phyloP scores from a whole-genome alignment of 2,888 invertebrate genomes.

The Rhimphoctona megacephalus region DNA sequence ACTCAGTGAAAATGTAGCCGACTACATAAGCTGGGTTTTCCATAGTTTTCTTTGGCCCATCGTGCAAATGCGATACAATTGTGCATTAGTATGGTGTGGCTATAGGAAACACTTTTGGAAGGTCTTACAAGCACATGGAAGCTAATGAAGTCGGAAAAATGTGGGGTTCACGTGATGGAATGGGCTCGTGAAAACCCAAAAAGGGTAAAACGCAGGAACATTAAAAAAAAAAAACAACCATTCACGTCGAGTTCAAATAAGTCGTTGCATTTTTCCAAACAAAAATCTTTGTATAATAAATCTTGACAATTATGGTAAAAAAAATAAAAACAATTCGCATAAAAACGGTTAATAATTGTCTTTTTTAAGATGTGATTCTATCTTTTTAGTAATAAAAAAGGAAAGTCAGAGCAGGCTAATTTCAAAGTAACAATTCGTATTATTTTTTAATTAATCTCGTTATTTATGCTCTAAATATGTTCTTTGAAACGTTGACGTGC shows the following conservation, averaged over 20 bases:
- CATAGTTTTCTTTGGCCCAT: too few relatives aligned
- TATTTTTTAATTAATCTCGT: conserved; percentile 1
- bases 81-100: too few relatives aligned
- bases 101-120: too few relatives aligned
- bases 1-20: background rate
- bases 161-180: too few relatives aligned
- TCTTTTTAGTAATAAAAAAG: background rate
- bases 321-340: background rate
- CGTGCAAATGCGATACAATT: too few relatives aligned
- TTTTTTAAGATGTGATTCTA: background rate
- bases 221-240: background rate
- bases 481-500: background rate
- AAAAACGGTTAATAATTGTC: background rate
- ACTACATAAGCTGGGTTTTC: background rate
- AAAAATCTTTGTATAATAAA: background rate
- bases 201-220: too few relatives aligned
- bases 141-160: too few relatives aligned
- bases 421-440: background rate
- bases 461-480: conserved; percentile 47
- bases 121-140: too few relatives aligned
- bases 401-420: background rate
- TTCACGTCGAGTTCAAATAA: background rate
- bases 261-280: background rate
- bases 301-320: background rate
- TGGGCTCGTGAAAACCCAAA: too few relatives aligned